Percentiles rank a stretch among this genome's conserved stretches.
Conservation (phyloP, 1,140 invertebrate genomes). For the Tribolium castaneum region DNA sequence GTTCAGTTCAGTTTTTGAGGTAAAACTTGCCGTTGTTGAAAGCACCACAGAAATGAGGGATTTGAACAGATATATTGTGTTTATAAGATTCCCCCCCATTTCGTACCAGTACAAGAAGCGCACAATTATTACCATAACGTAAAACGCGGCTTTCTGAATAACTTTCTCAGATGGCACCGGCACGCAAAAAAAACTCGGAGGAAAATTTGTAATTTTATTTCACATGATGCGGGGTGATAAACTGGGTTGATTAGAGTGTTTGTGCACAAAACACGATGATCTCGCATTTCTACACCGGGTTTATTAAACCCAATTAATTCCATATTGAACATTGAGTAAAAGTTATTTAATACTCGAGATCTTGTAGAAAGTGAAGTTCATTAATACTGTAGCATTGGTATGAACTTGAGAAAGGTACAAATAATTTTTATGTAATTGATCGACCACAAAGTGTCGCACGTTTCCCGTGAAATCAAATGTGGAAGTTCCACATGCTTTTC, state of each 20-base stretch:
- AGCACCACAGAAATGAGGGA: constrained; percentile 27
- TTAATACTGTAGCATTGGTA: constrained; percentile 9
- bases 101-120: constrained; percentile 29
- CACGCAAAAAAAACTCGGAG: constrained; percentile 7
- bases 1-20: neutral
- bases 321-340: constrained; percentile 13
- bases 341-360: constrained; percentile 7
- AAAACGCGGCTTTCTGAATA: constrained; percentile 35
- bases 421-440: constrained; percentile 3
- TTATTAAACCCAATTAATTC: constrained; percentile 4
- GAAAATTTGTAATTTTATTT: neutral
- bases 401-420: neutral
- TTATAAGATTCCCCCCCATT: constrained; percentile 40
- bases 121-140: constrained; percentile 38
- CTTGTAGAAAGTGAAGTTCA: constrained; percentile 38
- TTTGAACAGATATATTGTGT: constrained; percentile 28
- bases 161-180: constrained; percentile 40
- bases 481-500: constrained; percentile 1
- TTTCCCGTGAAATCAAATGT: constrained; percentile 11
- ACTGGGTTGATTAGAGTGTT: neutral
- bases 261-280: neutral
- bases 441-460: neutral
- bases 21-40: neutral
- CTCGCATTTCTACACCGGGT: neutral
- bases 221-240: constrained; percentile 5